A percentile compares a stretch with the other conserved stretches of the same genome.
These are phyloP conservation scores for Armadillidium nasatum DNA, from an alignment of 1,140 invertebrate genomes.

Conservation along the genomic window DNA sequence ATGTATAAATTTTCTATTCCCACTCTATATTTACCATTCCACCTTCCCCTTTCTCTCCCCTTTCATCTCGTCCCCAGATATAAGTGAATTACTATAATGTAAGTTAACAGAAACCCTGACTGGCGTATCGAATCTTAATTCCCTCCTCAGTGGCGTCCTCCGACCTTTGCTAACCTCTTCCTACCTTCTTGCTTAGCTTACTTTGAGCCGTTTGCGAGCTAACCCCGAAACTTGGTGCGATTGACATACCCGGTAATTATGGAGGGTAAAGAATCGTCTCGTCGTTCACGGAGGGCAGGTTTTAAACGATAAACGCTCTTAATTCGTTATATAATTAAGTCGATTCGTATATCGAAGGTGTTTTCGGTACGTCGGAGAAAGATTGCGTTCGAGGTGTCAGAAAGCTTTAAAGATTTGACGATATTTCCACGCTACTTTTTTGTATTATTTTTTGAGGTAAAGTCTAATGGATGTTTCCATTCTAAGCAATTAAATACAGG, in stretches of 20 bases:
- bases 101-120: constrained; percentile 1
- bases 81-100: neutral
- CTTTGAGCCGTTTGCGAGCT: neutral
- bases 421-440: constrained; percentile 9
- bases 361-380: neutral
- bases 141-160: neutral
- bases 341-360: neutral
- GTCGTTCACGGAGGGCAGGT: neutral
- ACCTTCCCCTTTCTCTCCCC: too few relatives aligned
- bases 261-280: neutral
- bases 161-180: constrained; percentile 1
- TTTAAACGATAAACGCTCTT: neutral
- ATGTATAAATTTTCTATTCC: too few relatives aligned
- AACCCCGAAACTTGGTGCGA: neutral
- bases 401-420: constrained; percentile 13
- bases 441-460: neutral
- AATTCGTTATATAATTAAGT: neutral
- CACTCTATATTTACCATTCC: too few relatives aligned
- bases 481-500: constrained; percentile 1
- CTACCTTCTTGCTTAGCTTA: neutral
- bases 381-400: neutral
- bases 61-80: too few relatives aligned
- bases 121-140: constrained; percentile 5
- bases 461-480: neutral
- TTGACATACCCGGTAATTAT: constrained; percentile 10